Base-by-base conservation (phyloP, 2,113 vertebrate species). In the Heterochromis multidens region DNA sequence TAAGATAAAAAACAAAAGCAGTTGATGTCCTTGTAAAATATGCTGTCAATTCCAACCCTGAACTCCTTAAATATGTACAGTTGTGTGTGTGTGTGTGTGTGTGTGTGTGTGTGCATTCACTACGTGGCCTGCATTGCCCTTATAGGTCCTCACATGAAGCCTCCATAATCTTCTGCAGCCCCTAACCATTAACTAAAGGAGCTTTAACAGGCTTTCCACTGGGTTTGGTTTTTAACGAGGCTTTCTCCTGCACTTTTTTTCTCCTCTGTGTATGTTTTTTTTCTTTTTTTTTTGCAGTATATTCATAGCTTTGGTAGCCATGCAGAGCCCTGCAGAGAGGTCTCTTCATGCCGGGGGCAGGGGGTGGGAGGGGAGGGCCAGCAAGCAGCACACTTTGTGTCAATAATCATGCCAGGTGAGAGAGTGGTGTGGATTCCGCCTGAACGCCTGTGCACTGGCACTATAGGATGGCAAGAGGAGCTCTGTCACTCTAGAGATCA, bases 291-390 rank as follows among this genome's bases (percentile, higher is more conserved):
- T 85, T 72, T 90, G 91, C 92, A 14, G 81, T 93, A 89, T 94
- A 93, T 91, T 90, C 61, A 76, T 92, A 96, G 95, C 95, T 97
- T 94, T 95, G 77, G 81, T 92, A 95, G 97, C 97, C 98, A 99
- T 98, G 98, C 98, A 97, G 96, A 95, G 96, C 95, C 96, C 97
- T 96, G 95, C 90, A 65, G 91, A 94, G 95, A 95, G 93, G 97
- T 95, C 94, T 97, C 96, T 95, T 97, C 98, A 99, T 98, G 97
- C 97, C 95, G 89, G 95, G 83, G 65, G 78, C 0, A n/a, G 23
- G 46, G 63, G 63, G 21, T 16, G 4, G 35, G 62, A 33, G 62
- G 5, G 3, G 7, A 7, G 70, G 96, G 95, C 92, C 96, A 96
- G 96, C 95, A 96, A 94, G 92, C 91, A 89, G 91, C 91, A 90